Conservation (phyloP, 2,888 invertebrate genomes). For the Rhagonycha lutea region DNA sequence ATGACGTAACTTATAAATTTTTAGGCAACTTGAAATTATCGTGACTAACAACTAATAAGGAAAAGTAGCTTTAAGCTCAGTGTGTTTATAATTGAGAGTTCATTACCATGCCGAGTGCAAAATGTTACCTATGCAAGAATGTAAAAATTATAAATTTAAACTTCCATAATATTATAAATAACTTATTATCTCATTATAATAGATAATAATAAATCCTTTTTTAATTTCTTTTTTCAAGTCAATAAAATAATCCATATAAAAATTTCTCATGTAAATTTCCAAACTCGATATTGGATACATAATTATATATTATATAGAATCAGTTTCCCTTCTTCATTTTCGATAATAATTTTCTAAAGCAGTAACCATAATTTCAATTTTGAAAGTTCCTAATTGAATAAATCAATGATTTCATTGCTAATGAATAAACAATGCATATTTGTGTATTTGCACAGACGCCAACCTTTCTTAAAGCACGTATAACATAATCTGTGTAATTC, state of each 20-base stretch:
- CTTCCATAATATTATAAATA: not conserved
- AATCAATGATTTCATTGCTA: not conserved
- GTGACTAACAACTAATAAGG: not conserved
- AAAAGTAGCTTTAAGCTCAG: not conserved
- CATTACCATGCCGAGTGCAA: not conserved
- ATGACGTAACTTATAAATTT: not conserved
- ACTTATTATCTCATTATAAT: not conserved
- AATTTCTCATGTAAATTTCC: not conserved
- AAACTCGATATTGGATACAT: not conserved
- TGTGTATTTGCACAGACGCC: not conserved
- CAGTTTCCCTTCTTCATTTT: not conserved
- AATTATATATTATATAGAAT: no score
- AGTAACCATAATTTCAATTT: not conserved
- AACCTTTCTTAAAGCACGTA: not conserved
- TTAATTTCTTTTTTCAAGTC: not conserved
- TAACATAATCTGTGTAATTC: not conserved
- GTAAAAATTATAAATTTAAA: not conserved
- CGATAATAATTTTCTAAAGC: not conserved
- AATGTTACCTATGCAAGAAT: not conserved
- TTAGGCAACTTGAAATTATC: not conserved
- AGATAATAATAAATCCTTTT: not conserved
- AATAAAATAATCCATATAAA: not conserved
- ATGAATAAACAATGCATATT: not conserved
- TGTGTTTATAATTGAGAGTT: not conserved
- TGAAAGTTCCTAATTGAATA: not conserved